Evolutionary conservation across 2,113 vertebrate species (phyloP).

Genomic region (Podocnemis expansa): DNA sequence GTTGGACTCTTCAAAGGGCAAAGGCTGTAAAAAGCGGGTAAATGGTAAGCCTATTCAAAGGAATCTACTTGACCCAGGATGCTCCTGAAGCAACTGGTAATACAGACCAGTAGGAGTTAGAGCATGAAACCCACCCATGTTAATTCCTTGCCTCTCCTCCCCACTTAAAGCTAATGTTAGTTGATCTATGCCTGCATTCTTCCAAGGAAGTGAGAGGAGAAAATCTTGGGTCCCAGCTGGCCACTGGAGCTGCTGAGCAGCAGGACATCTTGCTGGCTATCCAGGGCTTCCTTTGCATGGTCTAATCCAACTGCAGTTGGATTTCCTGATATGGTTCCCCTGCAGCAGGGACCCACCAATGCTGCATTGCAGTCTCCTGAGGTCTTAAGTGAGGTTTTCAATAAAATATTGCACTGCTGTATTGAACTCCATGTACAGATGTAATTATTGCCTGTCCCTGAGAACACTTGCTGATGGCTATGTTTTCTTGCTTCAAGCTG

Average conservation of each 20-base stretch:
- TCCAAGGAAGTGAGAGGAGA: background rate
- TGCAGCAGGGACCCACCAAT: background rate
- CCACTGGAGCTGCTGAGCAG: background rate
- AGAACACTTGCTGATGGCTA: accelerated
- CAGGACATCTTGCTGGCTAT: accelerated
- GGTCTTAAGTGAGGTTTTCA: conserved; percentile 72
- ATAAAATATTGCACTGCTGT: conserved; percentile 76
- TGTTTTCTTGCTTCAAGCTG: background rate
- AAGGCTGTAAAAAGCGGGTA: background rate
- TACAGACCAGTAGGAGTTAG: conserved; percentile 6
- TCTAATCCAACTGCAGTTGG: background rate
- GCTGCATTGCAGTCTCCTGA: conserved; percentile 67
- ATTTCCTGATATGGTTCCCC: background rate
- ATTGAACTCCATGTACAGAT: conserved; percentile 35
- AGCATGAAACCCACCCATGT: conserved; percentile 18
- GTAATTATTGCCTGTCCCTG: background rate
- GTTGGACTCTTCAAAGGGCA: conserved; percentile 42
- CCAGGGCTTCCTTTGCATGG: accelerated
- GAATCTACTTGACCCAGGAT: background rate
- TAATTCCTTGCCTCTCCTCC: background rate
- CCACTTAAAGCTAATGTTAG: accelerated
- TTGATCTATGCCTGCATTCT: background rate
- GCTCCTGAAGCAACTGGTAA: background rate
- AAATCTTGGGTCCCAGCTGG: background rate
- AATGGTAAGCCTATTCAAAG: conserved; percentile 21